Evolutionary conservation across 2,888 invertebrate genomes (phyloP).

Genomic region (Melipona beecheii): DNA sequence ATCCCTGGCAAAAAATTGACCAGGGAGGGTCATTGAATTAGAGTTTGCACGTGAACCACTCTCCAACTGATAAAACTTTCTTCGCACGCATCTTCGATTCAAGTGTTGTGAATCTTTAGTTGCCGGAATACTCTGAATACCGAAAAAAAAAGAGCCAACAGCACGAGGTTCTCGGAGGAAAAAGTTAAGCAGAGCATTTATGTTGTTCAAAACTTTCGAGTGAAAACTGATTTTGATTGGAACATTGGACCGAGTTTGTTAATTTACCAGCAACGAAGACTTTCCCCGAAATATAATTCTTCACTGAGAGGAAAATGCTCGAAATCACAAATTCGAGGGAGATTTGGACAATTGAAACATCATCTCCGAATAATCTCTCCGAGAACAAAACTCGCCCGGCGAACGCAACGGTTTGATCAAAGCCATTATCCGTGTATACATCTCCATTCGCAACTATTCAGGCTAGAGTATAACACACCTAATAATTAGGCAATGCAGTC

Average conservation of each 20-base stretch:
- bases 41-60: neutral
- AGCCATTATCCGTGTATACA: neutral
- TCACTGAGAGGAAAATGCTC: neutral
- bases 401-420: neutral
- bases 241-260: too few relatives aligned
- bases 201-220: too few relatives aligned
- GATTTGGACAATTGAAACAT: neutral
- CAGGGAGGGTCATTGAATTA: neutral
- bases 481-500: conserved; percentile 1
- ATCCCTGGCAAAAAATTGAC: neutral
- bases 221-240: too few relatives aligned
- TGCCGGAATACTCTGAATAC: too few relatives aligned
- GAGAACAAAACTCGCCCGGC: neutral
- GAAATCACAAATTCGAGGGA: neutral
- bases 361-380: neutral
- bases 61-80: neutral
- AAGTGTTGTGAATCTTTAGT: too few relatives aligned
- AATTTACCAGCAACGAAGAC: too few relatives aligned
- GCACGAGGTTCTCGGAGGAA: too few relatives aligned
- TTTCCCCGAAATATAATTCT: too few relatives aligned
- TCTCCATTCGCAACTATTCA: neutral
- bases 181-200: too few relatives aligned
- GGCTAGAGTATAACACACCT: neutral
- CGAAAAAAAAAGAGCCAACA: too few relatives aligned
- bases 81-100: too few relatives aligned